Evolutionary conservation across 2,797 vertebrate species (phyloP).

Genomic region (Masticophis lateralis): DNA sequence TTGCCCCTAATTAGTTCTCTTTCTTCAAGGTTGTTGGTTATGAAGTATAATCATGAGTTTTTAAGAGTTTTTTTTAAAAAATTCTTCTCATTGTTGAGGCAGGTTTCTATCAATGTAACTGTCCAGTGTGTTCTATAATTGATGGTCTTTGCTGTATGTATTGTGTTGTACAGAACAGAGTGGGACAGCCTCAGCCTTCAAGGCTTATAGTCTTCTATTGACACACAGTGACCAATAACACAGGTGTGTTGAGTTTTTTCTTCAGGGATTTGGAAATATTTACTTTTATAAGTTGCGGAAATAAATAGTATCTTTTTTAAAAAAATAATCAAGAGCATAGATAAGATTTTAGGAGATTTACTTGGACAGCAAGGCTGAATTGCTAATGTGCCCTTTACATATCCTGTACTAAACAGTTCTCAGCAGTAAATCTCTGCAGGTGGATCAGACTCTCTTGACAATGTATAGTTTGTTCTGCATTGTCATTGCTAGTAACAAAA

Average conservation of each 20-base stretch:
- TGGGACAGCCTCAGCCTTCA: neutral
- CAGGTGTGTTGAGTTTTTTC: neutral
- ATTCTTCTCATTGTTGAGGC: neutral
- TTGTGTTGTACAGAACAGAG: neutral
- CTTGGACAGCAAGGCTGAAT: fast-evolving
- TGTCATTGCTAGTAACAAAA: neutral
- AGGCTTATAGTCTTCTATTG: neutral
- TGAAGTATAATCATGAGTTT: neutral
- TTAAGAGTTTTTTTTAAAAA: neutral
- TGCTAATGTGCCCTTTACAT: neutral
- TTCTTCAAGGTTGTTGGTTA: neutral
- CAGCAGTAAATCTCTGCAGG: neutral
- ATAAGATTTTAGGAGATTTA: neutral
- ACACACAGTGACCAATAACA: neutral
- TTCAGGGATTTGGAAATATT: neutral
- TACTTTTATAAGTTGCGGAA: neutral
- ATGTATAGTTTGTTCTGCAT: neutral
- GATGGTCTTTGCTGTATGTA: neutral
- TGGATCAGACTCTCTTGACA: fast-evolving
- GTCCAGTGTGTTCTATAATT: neutral
- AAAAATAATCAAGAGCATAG: slow-evolving; percentile 27
- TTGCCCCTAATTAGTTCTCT: slow-evolving; percentile 7
- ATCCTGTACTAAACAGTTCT: neutral
- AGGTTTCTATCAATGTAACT: neutral
- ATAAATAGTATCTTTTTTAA: neutral